Base-by-base conservation (phyloP, 2,113 vertebrate genomes). In the Stercorarius parasiticus region DNA sequence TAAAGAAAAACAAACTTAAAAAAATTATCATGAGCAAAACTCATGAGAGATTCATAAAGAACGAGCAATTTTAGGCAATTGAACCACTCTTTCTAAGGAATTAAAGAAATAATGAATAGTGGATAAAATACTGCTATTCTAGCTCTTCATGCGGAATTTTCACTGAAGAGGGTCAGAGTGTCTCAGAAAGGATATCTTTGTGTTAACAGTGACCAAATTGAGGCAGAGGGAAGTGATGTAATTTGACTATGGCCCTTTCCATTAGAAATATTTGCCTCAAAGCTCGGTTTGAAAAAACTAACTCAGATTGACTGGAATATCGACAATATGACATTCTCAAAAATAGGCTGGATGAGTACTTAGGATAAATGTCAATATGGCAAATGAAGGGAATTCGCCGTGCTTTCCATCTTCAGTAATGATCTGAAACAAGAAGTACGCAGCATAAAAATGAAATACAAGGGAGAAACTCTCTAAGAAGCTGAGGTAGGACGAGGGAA, bases 281-380 rank as follows among this genome's bases (percentile, higher is more conserved):
- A 90, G 34, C 49, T 77, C 93, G 61, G 3, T 26, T 70, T 84
- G 30, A 86, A 74, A 73, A 94, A 97, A 67, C 19, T 84, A 67
- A 53, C 45, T 84, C 32, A n/a, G 43, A 86, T 81, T 87, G 78
- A 80, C 76, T 84, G 25, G 49, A 74, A 76, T 92, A 92, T 89
- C 0, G 59, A 94, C 82, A 86, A 72, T 62, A 64, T 95, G 86
- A 58, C 89, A 84, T 69, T 69, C 76, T 83, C 81, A 82, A 84
- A 86, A 65, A 45, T 21, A 64, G 50, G 25, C 73, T 90, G 73
- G 89, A 47, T 29, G 82, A 95, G 13, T 45, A 66, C 61, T 76
- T 91, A 59, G 42, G 50, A 66, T 93, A 88, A 82, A 83, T 82
- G 78, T 96, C 95, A 80, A 15, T 95, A 91, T 26, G 21, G 30